A percentile compares a stretch with the other conserved stretches of the same genome.
phyloP scores from a whole-genome alignment of 1,140 invertebrate species.

The Drosophila erecta region DNA sequence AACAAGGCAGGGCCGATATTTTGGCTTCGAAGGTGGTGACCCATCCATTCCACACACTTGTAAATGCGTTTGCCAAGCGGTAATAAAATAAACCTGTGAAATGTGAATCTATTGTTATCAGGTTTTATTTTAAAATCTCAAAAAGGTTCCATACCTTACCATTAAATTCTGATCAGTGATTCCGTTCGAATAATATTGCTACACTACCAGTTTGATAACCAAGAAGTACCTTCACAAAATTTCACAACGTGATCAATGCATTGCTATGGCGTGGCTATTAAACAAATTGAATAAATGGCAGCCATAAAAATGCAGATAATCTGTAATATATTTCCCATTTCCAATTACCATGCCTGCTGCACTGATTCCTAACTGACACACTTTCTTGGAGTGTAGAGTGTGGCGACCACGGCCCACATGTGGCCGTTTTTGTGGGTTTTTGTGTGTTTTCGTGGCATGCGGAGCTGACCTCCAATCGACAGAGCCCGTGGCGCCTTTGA shows the following conservation, averaged over 20 bases:
- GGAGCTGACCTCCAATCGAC: slow-evolving; percentile 46
- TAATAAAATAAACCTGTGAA: too few species aligned
- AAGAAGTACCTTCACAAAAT: slow-evolving; percentile 5
- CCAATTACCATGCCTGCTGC: slow-evolving; percentile 36
- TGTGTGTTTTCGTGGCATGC: slow-evolving; percentile 19
- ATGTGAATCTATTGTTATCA: too few species aligned
- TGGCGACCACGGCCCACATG: slow-evolving; percentile 28
- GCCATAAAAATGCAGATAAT: slow-evolving; percentile 24
- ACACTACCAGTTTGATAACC: not conserved
- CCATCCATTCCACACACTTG: not conserved
- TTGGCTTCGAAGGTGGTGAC: not conserved
- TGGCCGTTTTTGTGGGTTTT: slow-evolving; percentile 19
- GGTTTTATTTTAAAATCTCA: too few species aligned
- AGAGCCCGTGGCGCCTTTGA: slow-evolving; percentile 63
- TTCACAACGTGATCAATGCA: slow-evolving; percentile 3
- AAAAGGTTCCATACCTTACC: too few species aligned
- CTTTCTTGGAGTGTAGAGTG: slow-evolving; percentile 50
- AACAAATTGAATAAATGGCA: slow-evolving; percentile 22
- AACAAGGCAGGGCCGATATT: not conserved
- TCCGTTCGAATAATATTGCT: not conserved
- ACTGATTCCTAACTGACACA: slow-evolving; percentile 43
- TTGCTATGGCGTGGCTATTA: slow-evolving; percentile 5
- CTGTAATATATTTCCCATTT: slow-evolving; percentile 40
- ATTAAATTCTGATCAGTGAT: too few species aligned
- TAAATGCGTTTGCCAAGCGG: not conserved